Base-by-base conservation (phyloP, 37 sponge, comb jelly and placozoan species). In the Cladorhizidae sp. region DNA sequence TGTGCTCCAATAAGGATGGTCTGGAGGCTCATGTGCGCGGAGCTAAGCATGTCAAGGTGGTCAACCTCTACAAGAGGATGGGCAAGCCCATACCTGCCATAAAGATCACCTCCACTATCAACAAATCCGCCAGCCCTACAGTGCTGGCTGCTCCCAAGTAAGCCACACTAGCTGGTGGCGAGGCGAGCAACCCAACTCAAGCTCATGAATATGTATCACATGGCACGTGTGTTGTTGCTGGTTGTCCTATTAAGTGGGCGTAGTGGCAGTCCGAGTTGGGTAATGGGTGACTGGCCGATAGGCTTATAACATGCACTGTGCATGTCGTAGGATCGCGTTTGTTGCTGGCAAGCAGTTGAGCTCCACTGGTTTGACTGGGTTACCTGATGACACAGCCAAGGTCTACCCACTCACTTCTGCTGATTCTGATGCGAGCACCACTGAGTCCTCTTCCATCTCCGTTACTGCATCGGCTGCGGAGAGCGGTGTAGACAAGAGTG, bases 21-120 rank as follows among this genome's bases (percentile, higher is more conserved):
- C 80, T 89, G 31, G 85, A 94, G 69, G 97, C 94, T 17, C 97
- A 97, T 62, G 74, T 92, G n/a, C 74, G 80, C 17, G 97, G 97
- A 5, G 50, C 75, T 40, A 93, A 93, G 79, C 97, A 97, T 58
- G 56, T 80, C 22, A 97, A 97, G 88, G 92, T 90, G 17, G 35
- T 42, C 61, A 29, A 31, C 22, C 64, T 41, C 57, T 77, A 89
- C 64, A 83, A 73, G 49, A 52, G 77, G 40, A 80, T 97, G 70
- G 94, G 94, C 26, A 97, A 97, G 77, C 90, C 97, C 41, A 83
- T 97, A 23, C 97, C 97, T 0, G 70, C 84, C 22, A 73, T 85
- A 23, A 88, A 79, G 43, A 32, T 65, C 35, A 42, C 55, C 20
- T 6, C 69, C 42, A 21, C 29, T n/a, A 78, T 32, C 8, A 50